These are phyloP conservation scores for Alectoris magna DNA, from an alignment of 2,797 vertebrate genomes.

Conservation along the genomic window DNA sequence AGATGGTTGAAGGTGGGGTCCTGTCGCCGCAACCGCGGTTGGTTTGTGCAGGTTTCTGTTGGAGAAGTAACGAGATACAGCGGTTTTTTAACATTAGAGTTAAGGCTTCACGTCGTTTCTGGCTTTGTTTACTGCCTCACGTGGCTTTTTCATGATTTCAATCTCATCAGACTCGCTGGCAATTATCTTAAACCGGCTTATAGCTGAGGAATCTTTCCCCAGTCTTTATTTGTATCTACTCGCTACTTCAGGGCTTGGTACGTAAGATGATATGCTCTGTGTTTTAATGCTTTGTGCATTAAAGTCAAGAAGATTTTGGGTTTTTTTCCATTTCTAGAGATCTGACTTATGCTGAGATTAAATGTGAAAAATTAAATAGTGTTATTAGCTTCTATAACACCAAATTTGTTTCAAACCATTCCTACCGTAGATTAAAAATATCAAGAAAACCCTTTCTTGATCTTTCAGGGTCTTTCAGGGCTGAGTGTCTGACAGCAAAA, in stretches of 20 bases:
- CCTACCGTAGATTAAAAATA: not conserved
- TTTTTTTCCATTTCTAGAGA: accelerated
- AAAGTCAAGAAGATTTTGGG: not conserved
- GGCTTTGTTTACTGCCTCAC: not conserved
- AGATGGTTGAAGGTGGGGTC: not conserved
- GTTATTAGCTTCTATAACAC: not conserved
- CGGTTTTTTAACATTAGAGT: not conserved
- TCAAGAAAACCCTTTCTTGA: not conserved
- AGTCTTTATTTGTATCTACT: not conserved
- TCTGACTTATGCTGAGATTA: not conserved
- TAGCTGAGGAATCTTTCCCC: not conserved
- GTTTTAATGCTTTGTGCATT: not conserved
- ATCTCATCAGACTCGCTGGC: not conserved
- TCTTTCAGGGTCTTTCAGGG: not conserved
- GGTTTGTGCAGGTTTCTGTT: not conserved
- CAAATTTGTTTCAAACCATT: not conserved
- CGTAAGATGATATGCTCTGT: not conserved
- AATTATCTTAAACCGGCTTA: not conserved
- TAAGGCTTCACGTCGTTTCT: not conserved
- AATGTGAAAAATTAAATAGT: not conserved
- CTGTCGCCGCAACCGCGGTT: not conserved
- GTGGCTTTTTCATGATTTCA: not conserved
- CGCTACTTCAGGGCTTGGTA: not conserved
- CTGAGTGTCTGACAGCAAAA: not conserved
- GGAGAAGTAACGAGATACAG: not conserved